Evolutionary conservation across 2,113 vertebrate species (phyloP), one percentile per base, ranked within the genome.

Genomic region (Ceyx cyanopectus): DNA sequence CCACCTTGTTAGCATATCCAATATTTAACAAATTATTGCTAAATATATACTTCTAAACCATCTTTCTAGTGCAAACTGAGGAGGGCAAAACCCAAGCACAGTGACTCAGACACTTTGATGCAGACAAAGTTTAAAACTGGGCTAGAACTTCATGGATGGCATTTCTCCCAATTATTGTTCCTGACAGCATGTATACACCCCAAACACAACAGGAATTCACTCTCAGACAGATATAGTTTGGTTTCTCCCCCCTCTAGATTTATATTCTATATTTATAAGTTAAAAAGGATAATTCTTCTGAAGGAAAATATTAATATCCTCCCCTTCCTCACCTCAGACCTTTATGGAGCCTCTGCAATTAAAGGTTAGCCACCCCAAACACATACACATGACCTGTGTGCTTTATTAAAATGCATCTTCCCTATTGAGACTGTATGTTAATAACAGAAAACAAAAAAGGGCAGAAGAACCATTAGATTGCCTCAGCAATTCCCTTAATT

Each of bases 281-380:
- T 48, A 34, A 56, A 77, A 77, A 72, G 22, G 7, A 3, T 32
- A 85, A 62, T n/a, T 74, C 11, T 88, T 18, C 43, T 48, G 14
- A 53, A 85, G 24, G 19, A 85, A 81, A 61, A 61, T 5, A 63
- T 1, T 0, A 73, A 54, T 65, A 61, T 77, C 11, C 6, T 81
- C 18, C 29, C 37, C 27, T 84, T 74, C 17, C 10, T n/a, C 34
- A 75, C 3, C 41, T 85, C 45, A 87, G 85, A 63, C 32, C 53
- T 81, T 87, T 83, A 54, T 12, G 65, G 50, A 63, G 24, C 9
- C 21, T 77, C 45, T 79, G 7, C 72, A 95, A 78, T 60, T 92
- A 92, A 91, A 85, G 32, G 66, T 63, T 30, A 95, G 43, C 41
- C 70, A 80, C 94, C 46, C 57, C 67, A 94, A 86, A 61, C 57